A percentile compares a stretch with the other conserved stretches of the same genome.
Evolutionary conservation across 2,113 vertebrate species (phyloP).

Genomic region (Ciconia stormi): DNA sequence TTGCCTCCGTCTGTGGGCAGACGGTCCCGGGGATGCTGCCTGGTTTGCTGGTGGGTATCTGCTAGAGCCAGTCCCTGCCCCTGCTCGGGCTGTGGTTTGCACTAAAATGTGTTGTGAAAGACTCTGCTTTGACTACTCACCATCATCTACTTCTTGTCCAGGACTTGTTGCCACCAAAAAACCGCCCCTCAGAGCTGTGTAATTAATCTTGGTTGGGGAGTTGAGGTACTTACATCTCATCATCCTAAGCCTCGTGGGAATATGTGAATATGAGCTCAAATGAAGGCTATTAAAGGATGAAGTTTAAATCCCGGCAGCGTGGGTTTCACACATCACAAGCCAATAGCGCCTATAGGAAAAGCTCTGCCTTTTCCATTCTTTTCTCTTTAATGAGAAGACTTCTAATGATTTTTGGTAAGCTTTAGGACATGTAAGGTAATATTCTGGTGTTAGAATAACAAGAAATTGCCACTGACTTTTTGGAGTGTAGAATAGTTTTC

Average conservation of each 20-base stretch:
- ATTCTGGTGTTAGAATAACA: background rate
- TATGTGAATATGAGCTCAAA: background rate
- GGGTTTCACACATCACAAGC: background rate
- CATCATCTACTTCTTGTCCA: background rate
- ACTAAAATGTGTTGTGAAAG: rapidly evolving
- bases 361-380: background rate
- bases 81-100: background rate
- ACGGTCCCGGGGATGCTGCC: background rate
- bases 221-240: background rate
- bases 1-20: rapidly evolving
- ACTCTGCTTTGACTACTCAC: background rate
- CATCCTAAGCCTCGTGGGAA: background rate
- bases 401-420: background rate
- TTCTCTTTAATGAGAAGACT: background rate
- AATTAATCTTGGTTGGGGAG: background rate
- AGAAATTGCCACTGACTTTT: background rate
- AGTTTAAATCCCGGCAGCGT: background rate
- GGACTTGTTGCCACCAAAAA: background rate
- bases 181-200: background rate
- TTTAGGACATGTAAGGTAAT: background rate
- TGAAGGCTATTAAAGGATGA: background rate
- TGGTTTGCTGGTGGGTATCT: background rate
- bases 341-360: background rate
- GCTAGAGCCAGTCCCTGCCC: background rate
- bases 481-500: background rate